Evolutionary conservation across 2,888 invertebrate species (phyloP), one percentile per base, ranked within the genome.

Genomic region (Bedellia somnulentella): DNA sequence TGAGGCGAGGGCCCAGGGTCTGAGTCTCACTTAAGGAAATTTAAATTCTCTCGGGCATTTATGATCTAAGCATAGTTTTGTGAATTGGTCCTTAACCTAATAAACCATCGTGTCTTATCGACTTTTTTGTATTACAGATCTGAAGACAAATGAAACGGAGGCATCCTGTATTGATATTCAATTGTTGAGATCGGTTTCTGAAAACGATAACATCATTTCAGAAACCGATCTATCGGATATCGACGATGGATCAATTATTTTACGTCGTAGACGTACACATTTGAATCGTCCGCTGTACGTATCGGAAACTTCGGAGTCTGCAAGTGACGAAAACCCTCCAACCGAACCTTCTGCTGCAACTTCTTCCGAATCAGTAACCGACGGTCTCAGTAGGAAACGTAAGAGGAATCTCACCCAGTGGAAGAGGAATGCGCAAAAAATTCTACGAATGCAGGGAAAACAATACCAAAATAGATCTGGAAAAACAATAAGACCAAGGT

Each of bases 381-480:
- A 21, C 10, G 21, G 21, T 21, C n/a, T n/a, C n/a, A n/a, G n/a
- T 21, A 24, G 24, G 24, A 24, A 24, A 11, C n/a, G 24, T 6
- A 24, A 8, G 11, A 10, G 24, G 12, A 10, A 24, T 10, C 11
- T 12, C 6, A 5, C 10, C 10, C 6, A 9, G 11, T 24, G 24
- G 11, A 24, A 24, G 11, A 8, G 24, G 5, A 24, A 24, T 24
- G 10, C 24, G 6, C 24, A 24, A 24, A 24, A 24, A 12, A 24
- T 24, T n/a, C 11, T 24, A 6, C n/a, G 24, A 5, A 24, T 24
- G 24, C 11, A 9, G 6, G 24, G 24, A 6, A 9, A 11, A 6
- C 11, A 24, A 24, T 24, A 24, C 11, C n/a, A 24, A 24, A 24
- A 6, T 12, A 24, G 24, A 11, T 24, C 24, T 10, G 24, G 24